Conservation (phyloP, 2,888 invertebrate species). For the Abrostola triplasia region DNA sequence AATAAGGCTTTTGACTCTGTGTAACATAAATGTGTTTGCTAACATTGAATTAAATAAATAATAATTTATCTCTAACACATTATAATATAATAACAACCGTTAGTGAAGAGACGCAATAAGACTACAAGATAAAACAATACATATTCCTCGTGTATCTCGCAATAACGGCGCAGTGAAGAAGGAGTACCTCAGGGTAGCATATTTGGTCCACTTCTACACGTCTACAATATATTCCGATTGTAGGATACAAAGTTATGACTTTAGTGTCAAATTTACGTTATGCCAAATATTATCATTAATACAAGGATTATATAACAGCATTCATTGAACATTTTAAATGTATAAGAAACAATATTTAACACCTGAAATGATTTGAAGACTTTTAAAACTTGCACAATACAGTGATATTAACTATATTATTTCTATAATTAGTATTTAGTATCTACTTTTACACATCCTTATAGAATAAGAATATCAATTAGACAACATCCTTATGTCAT, state of each 20-base stretch:
- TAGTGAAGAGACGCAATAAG: too few species aligned
- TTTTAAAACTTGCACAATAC: too few species aligned
- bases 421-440: too few species aligned
- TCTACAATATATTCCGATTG: neutral
- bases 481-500: too few species aligned
- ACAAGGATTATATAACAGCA: neutral
- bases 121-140: neutral
- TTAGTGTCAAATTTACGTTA: neutral
- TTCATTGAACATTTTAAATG: too few species aligned
- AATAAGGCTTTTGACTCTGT: neutral
- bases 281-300: neutral
- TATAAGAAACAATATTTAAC: too few species aligned
- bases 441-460: neutral
- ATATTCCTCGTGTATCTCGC: neutral
- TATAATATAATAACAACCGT: too few species aligned
- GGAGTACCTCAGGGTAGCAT: neutral
- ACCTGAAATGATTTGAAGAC: too few species aligned
- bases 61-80: too few species aligned
- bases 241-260: neutral
- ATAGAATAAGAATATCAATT: too few species aligned
- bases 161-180: neutral
- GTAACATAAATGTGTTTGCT: neutral
- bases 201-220: neutral
- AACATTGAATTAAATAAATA: neutral
- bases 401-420: too few species aligned